Evolutionary conservation across 2,888 invertebrate species (phyloP), one percentile per base, ranked within the genome.

Genomic region (Daptonema setosum): DNA sequence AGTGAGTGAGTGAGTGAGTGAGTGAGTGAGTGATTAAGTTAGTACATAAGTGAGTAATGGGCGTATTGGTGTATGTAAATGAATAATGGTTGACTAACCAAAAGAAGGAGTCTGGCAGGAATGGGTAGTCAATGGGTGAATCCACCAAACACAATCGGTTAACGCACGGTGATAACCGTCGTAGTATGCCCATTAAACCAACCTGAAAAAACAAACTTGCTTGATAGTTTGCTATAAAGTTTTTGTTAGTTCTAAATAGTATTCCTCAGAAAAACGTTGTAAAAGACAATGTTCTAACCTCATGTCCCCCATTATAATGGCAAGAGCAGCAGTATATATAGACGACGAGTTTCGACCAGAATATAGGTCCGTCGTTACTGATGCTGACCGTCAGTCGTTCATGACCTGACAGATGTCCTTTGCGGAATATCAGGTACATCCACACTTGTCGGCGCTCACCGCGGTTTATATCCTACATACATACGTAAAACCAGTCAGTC

Each of bases 131-230:
- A 24, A 70, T 63, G 5, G 69, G 69, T 43, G 64, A 65, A 60
- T 69, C 69, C 52, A 69, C 69, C 56, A 70, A 60, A 60, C 69
- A 69, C 14, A 69, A 64, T 26, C 69, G 61, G 61, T 68, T 66
- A 47, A 69, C 65, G 41, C 66, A 62, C n/a, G 62, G 61, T 47
- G 64, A 63, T 56, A 66, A 63, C 57, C 66, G 63, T 11, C 61
- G 60, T 28, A 66, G 60, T 51, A 68, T 62, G 25, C 62, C 60
- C 61, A 67, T 60, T 48, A 67, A n/a, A n/a, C n/a, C n/a, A n/a
- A n/a, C n/a, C n/a, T n/a, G n/a, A n/a, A n/a, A n/a, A n/a, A n/a
- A n/a, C n/a, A n/a, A n/a, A n/a, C n/a, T n/a, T n/a, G n/a, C n/a
- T n/a, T n/a, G n/a, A n/a, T n/a, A n/a, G n/a, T n/a, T n/a, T n/a